Evolutionary conservation across 1,140 invertebrate genomes (phyloP).

Genomic region (Pteromalus puparum): DNA sequence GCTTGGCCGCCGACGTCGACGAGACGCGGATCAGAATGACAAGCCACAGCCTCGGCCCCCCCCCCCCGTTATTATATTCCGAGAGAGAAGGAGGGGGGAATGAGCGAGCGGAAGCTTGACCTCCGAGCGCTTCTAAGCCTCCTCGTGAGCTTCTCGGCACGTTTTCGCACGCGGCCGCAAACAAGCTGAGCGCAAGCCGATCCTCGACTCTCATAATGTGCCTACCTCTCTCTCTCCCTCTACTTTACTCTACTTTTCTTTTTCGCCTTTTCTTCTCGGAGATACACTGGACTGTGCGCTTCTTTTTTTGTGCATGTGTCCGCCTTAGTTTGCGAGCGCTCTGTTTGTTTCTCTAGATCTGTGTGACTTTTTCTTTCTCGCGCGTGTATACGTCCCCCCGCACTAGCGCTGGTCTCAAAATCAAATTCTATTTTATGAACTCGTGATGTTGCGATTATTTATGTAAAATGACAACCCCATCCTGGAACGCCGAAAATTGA

Average conservation of each 20-base stretch:
- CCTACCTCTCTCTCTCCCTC: neutral
- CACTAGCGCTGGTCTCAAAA: too few relatives aligned
- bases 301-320: neutral
- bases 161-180: slow-evolving; percentile 42
- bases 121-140: slow-evolving; percentile 33
- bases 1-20: slow-evolving; percentile 21
- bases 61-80: slow-evolving; percentile 47
- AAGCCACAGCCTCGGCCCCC: neutral
- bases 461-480: neutral
- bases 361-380: neutral
- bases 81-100: neutral
- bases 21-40: slow-evolving; percentile 40
- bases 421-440: too few relatives aligned
- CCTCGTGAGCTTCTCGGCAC: slow-evolving; percentile 43
- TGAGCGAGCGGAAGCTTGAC: slow-evolving; percentile 41
- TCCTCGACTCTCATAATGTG: slow-evolving; percentile 36
- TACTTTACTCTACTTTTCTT: neutral
- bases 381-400: too few relatives aligned
- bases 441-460: too few relatives aligned
- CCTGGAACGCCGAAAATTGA: neutral
- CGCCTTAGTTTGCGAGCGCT: neutral
- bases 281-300: neutral
- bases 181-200: slow-evolving; percentile 41
- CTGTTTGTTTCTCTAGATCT: neutral
- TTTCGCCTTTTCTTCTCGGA: neutral